Evolutionary conservation across 2,888 invertebrate species (phyloP), one percentile per base, ranked within the genome.

Genomic region (Caenorhabditis uteleia): DNA sequence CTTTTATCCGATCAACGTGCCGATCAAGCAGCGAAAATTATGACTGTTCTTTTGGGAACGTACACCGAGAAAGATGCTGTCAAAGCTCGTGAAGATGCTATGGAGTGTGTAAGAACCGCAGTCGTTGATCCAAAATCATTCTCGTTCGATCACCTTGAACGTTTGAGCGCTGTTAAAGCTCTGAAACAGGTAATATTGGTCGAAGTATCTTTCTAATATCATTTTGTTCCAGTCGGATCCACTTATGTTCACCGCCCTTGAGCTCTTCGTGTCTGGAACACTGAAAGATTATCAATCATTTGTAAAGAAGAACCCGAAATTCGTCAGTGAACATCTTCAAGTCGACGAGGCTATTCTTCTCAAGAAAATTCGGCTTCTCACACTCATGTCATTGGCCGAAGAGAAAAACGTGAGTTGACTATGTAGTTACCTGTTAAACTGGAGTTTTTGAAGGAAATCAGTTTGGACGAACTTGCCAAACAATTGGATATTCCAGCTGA

Each of bases 301-400:
- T 85, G 94, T 95, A 84, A 89, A 91, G 59, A 69, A 78, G 38
- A 65, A 74, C 12, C 69, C 80, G 29, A 65, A 61, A 21, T 64
- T 73, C n/a, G 67, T 67, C 26, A 48, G 29, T 4, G 61, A 60
- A 2, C 49, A 69, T 12, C 55, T 79, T 49, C 55, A 55, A 21
- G 75, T 76, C 18, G 72, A 77, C 21, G 78, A 80, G 47, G 40
- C 56, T 6, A 56, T 70, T 18, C 53, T 80, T 31, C 50, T 77
- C 16, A 75, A 93, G 83, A 98, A 98, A 86, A 97, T 98, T 93
- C 89, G 95, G 68, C 87, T 97, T 78, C 84, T 98, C 51, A 92
- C 95, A 0, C 93, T 98, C 84, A 95, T 98, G 92, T 94, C 95
- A 84, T 88, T 98, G 86, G 95, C 95, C 3, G 97, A 98, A 85